Base-by-base conservation (phyloP, 1,140 invertebrate genomes). In the Pseudomyrmex sp. region DNA sequence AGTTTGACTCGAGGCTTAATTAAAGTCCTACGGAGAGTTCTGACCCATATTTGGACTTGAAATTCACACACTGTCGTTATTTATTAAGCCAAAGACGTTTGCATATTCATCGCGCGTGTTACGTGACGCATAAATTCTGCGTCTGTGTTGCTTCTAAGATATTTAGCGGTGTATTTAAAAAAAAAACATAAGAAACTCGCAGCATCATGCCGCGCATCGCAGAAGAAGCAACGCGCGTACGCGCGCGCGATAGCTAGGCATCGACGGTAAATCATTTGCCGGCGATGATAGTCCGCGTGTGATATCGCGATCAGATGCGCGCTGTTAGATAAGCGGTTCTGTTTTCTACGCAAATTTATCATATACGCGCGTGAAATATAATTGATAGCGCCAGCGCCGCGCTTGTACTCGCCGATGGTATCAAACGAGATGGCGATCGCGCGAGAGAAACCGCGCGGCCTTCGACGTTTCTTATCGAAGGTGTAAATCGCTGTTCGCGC, bases 291-390 rank as follows among this genome's bases (percentile, higher is more conserved):
- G 56, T 54, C 70, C 1, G 13, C 12, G 72, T 77, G 35, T 7
- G 59, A 76, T 86, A 87, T 73, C 84, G 76, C 72, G 73, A 69
- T 59, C 62, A 58, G 46, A 23, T 26, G 59, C 72, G 15, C 20
- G 50, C 48, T 0, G 23, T 18, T 26, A 50, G 46, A 86, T 74
- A 77, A 86, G 74, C 52, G 80, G 9, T 66, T 46, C 56, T 68
- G 56, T 23, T 86, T 86, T 86, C 72, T 75, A 44, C 54, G 84
- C 56, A 63, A 69, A 87, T 86, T 77, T 80, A 73, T 87, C 84
- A 86, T 35, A 35, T 66, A 54, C 18, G 35, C 35, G 35, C 35
- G 59, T 50, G 62, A 84, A 66, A 20, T 35, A 35, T 70, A 88
- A 86, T 84, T 65, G 46, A 82, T 86, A 74, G 56, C 56, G 23